Percentiles rank a stretch among this genome's conserved stretches.
phyloP scores from a whole-genome alignment of 2,888 invertebrate genomes.

The Baronia brevicornis region DNA sequence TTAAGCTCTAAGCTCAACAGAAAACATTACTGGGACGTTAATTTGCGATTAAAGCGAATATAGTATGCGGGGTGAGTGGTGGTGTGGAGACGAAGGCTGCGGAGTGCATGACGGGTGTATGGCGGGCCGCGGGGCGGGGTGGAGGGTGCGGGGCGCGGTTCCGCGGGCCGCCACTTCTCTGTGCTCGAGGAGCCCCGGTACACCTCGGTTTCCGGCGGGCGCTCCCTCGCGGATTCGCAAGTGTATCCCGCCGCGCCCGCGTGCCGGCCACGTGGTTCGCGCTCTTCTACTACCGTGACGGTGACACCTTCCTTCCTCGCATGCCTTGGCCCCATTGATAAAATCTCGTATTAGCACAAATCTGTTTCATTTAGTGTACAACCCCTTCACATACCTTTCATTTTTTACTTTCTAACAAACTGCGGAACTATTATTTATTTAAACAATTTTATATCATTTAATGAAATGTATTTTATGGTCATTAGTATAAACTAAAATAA shows the following conservation, averaged over 20 bases:
- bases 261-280: constrained; percentile 63
- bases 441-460: too few species aligned
- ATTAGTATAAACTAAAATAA: too few species aligned
- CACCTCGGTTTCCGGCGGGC: constrained; percentile 73
- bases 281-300: constrained; percentile 34
- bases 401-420: constrained; percentile 10
- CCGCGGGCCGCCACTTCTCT: constrained; percentile 72
- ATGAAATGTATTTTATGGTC: too few species aligned
- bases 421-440: too few species aligned
- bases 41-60: constrained; percentile 74
- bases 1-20: constrained; percentile 66
- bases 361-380: constrained; percentile 37
- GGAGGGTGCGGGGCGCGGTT: constrained; percentile 47
- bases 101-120: constrained; percentile 58
- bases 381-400: constrained; percentile 5
- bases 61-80: constrained; percentile 71
- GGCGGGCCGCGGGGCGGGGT: constrained; percentile 38
- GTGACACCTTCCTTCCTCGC: constrained; percentile 36
- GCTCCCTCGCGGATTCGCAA: constrained; percentile 67
- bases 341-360: constrained; percentile 47
- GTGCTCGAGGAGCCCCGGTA: constrained; percentile 72
- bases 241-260: constrained; percentile 41
- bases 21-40: constrained; percentile 71
- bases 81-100: constrained; percentile 68
- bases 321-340: constrained; percentile 42